Percentiles rank a stretch among this genome's conserved stretches.
Conservation (phyloP, 2,113 vertebrate species). For the Corydoras sp. region DNA sequence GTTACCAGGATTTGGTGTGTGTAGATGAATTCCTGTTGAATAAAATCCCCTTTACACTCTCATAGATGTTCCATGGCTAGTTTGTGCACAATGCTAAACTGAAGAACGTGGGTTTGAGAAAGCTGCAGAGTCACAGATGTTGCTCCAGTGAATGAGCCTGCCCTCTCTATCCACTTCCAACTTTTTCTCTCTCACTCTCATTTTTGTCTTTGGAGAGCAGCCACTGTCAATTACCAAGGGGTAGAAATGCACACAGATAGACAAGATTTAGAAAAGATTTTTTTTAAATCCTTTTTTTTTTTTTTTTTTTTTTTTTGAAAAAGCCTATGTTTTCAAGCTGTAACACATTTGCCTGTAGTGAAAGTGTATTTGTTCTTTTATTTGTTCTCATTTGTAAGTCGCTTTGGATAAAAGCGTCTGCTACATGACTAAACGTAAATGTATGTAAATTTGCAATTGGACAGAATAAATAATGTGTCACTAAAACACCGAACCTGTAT, state of each 20-base stretch:
- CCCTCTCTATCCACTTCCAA: slow-evolving; percentile 55
- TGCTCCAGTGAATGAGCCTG: slow-evolving; percentile 64
- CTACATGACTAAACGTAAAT: no score
- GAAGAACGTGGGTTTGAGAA: slow-evolving; percentile 52
- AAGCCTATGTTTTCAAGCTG: no score
- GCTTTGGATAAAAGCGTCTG: no score
- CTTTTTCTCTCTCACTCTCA: slow-evolving; percentile 33
- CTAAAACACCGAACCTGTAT: no score
- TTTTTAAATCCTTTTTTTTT: no score
- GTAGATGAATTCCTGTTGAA: slow-evolving; percentile 43
- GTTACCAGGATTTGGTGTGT: slow-evolving; percentile 57
- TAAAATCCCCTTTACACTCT: slow-evolving; percentile 57
- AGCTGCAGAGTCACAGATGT: slow-evolving; percentile 60
- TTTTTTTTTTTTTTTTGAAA: no score
- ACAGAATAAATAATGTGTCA: no score
- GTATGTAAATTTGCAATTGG: no score
- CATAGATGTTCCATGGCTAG: slow-evolving; percentile 56
- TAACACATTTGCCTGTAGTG: no score
- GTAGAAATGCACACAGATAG: slow-evolving; percentile 68
- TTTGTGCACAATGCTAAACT: slow-evolving; percentile 48
- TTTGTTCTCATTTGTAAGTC: no score
- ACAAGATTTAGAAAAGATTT: slow-evolving; percentile 45
- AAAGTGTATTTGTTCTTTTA: not conserved
- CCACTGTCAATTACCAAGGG: slow-evolving; percentile 62
- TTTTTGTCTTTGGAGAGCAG: slow-evolving; percentile 53